Conservation (phyloP, 2,113 vertebrate species). For the Grus americana region DNA sequence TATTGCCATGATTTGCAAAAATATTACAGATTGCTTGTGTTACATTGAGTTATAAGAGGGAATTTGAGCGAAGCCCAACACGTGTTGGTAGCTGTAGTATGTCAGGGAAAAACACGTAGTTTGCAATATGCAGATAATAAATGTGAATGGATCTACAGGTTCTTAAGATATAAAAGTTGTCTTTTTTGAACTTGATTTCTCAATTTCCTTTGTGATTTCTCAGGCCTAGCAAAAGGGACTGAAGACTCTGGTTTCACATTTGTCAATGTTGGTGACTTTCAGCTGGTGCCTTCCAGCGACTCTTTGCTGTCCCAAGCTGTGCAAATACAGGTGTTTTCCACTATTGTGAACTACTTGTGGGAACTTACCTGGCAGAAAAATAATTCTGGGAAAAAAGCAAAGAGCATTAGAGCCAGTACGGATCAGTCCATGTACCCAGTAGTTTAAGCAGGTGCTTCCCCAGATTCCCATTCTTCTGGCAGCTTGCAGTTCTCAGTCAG, state of each 20-base stretch:
- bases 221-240: not conserved
- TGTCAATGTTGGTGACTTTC: not conserved
- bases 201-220: not conserved
- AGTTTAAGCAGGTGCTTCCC: not conserved
- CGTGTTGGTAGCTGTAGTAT: not conserved
- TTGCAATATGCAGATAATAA: slow-evolving; percentile 2
- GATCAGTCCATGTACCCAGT: not conserved
- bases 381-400: not conserved
- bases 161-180: not conserved
- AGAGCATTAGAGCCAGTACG: not conserved
- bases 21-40: slow-evolving; percentile 20
- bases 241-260: not conserved
- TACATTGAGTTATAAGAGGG: not conserved
- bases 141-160: not conserved
- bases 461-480: not conserved
- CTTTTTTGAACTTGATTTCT: not conserved
- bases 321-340: not conserved
- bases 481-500: not conserved
- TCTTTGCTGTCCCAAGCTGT: not conserved
- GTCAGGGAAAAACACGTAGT: not conserved
- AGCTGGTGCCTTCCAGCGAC: not conserved
- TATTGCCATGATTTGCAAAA: slow-evolving; percentile 42
- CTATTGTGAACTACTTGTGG: not conserved
- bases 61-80: slow-evolving; percentile 18
- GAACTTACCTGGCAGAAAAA: not conserved